Evolutionary conservation across 2,113 vertebrate genomes (phyloP), one percentile per base, ranked within the genome.

Genomic region (Saccopteryx bilineata): DNA sequence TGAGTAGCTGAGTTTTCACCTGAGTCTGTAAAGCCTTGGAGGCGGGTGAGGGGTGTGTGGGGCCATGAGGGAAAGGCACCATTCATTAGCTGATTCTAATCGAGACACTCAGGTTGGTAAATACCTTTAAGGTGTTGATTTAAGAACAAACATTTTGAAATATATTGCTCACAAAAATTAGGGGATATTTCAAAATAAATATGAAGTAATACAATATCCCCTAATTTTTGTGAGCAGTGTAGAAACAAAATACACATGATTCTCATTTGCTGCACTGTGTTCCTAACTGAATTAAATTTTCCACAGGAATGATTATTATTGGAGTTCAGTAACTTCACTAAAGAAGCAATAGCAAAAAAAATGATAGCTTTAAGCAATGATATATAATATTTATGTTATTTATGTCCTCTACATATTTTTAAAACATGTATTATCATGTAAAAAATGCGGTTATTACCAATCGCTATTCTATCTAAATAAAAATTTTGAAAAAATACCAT

Each of bases 221-320:
- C 39, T 39, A 39, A 39, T 39, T 39, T 39, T 39, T 39, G 39
- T 39, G 39, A 39, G 39, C 39, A 39, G 39, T 39, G 39, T 39
- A 71, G 89, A 94, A 96, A 83, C 10, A 87, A 93, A 92, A 96
- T 84, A 48, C 75, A 84, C 71, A 23, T 52, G 11, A 79, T 87
- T 3, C 33, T 72, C 31, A 69, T 69, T 94, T 79, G 50, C 17
- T 90, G 65, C 19, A 65, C 21, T 90, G 6, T 54, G 4, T 92
- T 92, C 60, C 31, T 88, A 28, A 75, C 88, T 39, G 48, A 85
- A 78, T 94, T 81, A 83, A 81, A 86, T 54, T 82, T 88, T 66
- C 33, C 21, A 65, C 13, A 82, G 50, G 48, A 75, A 68, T n/a
- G 89, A 96, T 50, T 61, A 88, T 95, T 79, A 82, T 63, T 95